These are phyloP conservation scores for Tupiocoris notatus DNA, from an alignment of 2,888 invertebrate species.

Conservation along the genomic window DNA sequence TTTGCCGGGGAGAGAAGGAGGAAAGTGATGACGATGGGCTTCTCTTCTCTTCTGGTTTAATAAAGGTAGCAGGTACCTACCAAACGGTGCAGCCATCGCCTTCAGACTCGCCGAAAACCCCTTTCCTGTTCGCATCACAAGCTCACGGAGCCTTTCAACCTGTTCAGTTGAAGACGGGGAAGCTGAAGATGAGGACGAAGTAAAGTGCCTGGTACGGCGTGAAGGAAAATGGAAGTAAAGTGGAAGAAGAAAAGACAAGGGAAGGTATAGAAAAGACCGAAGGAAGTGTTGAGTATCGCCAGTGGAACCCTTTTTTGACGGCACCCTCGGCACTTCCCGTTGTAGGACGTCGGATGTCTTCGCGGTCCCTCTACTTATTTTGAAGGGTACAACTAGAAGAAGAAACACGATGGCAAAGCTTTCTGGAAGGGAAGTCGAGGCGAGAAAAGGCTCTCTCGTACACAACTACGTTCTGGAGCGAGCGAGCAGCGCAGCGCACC, in stretches of 20 bases:
- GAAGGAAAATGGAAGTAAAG: background rate
- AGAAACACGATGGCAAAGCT: too few relatives aligned
- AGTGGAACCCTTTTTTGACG: background rate
- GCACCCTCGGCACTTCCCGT: background rate
- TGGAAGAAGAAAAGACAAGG: background rate
- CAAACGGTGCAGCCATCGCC: background rate
- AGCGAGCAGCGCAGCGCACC: background rate
- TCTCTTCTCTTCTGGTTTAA: conserved; percentile 7
- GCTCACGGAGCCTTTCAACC: background rate
- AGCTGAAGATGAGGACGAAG: too few relatives aligned
- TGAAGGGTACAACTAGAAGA: background rate
- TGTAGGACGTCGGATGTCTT: background rate
- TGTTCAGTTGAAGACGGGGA: background rate
- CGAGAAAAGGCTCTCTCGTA: background rate
- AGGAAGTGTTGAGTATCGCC: background rate
- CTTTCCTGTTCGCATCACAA: background rate
- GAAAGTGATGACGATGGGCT: background rate
- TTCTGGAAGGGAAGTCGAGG: background rate
- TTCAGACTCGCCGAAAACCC: background rate
- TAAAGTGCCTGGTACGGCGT: background rate
- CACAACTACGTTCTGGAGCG: background rate
- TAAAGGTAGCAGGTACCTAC: conserved; percentile 1
- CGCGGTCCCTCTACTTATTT: background rate
- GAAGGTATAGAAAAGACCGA: too few relatives aligned
- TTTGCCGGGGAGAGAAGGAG: background rate